Evolutionary conservation across 2,888 invertebrate species (phyloP).

Genomic region (Junonia oenone): DNA sequence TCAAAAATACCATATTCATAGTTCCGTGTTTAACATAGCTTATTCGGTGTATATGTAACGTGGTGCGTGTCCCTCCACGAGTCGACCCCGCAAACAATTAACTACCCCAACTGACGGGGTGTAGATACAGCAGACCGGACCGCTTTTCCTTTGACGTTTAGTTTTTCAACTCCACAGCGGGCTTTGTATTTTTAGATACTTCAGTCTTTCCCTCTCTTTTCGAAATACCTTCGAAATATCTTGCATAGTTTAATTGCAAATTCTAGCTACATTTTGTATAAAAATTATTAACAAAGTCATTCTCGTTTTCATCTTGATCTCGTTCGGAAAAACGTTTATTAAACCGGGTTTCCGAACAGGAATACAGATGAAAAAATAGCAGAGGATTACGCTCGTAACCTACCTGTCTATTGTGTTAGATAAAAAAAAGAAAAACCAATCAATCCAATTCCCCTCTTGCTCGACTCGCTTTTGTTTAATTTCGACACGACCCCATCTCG

Average conservation of each 20-base stretch:
- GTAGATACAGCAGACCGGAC: conserved; percentile 25
- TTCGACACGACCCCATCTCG: conserved; percentile 30
- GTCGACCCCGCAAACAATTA: conserved; percentile 46
- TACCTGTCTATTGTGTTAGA: conserved; percentile 25
- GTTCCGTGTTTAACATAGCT: background rate
- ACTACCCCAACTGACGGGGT: conserved; percentile 40
- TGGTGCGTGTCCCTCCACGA: conserved; percentile 31
- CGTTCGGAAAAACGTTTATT: background rate
- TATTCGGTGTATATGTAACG: conserved; percentile 9
- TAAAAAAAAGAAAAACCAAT: conserved; percentile 31
- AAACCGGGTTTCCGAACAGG: conserved; percentile 8
- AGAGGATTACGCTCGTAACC: conserved; percentile 27
- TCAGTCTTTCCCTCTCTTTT: conserved; percentile 6
- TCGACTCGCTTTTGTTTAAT: conserved; percentile 34
- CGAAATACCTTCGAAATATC: background rate
- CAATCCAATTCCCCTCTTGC: conserved; percentile 31
- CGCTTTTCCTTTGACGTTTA: conserved; percentile 26
- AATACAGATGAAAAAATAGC: conserved; percentile 16
- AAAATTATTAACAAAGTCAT: background rate
- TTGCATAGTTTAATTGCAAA: background rate
- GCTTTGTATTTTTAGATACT: conserved; percentile 19
- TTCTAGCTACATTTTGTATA: background rate
- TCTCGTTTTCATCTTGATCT: background rate
- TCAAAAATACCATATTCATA: background rate
- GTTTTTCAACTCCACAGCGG: conserved; percentile 23